Percentiles rank a stretch among this genome's conserved stretches.
Conservation (phyloP, 2,113 vertebrate genomes). For the Acanthisitta chloris region DNA sequence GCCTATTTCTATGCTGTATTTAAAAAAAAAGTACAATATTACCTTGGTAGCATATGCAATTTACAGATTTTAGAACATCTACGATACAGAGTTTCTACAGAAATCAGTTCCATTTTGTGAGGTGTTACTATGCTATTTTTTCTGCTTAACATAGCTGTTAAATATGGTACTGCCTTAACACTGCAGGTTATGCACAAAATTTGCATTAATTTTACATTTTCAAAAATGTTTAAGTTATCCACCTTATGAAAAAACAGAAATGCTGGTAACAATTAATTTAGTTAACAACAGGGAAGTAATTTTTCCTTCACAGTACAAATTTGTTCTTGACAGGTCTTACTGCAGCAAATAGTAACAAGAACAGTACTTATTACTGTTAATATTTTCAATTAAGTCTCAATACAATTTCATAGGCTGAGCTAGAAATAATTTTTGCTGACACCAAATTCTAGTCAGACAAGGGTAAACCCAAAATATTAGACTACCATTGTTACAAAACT, state of each 20-base stretch:
- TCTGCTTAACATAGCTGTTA: background rate
- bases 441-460: background rate
- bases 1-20: background rate
- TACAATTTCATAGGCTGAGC: background rate
- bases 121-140: background rate
- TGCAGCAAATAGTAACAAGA: background rate
- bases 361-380: background rate
- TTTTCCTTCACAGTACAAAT: background rate
- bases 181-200: background rate
- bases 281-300: background rate
- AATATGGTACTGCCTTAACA: background rate
- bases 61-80: background rate
- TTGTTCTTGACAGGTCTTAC: background rate
- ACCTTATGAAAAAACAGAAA: background rate
- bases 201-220: background rate
- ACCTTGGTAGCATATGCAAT: background rate
- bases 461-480: background rate
- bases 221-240: background rate
- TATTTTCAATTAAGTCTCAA: constrained; percentile 42
- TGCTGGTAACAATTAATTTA: background rate
- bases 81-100: background rate
- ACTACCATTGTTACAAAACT: background rate
- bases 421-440: constrained; percentile 21
- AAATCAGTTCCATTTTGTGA: background rate
- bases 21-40: background rate